phyloP scores from a whole-genome alignment of 2,113 vertebrate species.

The Pelusios castaneus region DNA sequence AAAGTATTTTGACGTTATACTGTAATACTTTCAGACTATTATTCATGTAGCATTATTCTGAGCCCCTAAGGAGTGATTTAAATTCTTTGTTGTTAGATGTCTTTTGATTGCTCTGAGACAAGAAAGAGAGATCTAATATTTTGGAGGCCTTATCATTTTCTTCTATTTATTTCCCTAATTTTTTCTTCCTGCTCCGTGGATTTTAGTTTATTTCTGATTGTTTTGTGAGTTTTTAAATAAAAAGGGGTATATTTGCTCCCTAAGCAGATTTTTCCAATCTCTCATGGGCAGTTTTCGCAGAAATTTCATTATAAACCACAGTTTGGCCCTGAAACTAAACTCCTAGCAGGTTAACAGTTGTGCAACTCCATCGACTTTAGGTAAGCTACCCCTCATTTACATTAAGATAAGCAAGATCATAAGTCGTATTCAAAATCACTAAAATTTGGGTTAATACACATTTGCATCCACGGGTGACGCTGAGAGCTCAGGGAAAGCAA shows the following conservation, averaged over 20 bases:
- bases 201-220: background rate
- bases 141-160: background rate
- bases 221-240: background rate
- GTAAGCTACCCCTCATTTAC: background rate
- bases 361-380: background rate
- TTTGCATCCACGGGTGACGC: background rate
- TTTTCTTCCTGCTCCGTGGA: background rate
- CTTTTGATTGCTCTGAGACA: background rate
- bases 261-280: background rate
- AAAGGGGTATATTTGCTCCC: background rate
- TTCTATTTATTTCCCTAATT: background rate
- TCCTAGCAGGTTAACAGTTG: background rate
- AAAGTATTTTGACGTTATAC: slow-evolving; percentile 3
- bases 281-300: background rate
- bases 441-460: background rate
- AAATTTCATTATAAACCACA: background rate
- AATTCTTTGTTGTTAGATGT: background rate
- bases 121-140: background rate
- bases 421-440: background rate
- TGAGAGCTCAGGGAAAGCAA: background rate
- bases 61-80: background rate
- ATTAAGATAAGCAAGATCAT: background rate
- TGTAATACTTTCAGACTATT: background rate
- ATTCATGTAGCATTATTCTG: background rate
- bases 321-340: background rate